Percentiles rank a stretch among this genome's conserved stretches.
Conservation (phyloP, 2,113 vertebrate species). For the Carassius auratus region DNA sequence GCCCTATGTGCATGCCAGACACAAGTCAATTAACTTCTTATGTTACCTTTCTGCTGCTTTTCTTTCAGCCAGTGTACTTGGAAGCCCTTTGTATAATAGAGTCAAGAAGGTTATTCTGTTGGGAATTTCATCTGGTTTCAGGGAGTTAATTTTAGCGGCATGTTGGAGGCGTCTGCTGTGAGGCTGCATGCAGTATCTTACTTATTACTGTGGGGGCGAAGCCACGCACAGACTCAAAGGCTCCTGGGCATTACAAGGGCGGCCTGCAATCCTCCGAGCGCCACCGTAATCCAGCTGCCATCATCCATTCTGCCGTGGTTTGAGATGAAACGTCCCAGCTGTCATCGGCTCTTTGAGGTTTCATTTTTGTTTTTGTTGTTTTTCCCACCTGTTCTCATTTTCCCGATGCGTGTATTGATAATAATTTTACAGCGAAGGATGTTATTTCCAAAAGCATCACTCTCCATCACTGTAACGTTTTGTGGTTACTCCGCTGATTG, state of each 20-base stretch:
- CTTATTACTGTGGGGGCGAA: slow-evolving; percentile 60
- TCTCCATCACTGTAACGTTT: slow-evolving; percentile 62
- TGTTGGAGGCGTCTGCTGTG: slow-evolving; percentile 67
- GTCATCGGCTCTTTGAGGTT: slow-evolving; percentile 26
- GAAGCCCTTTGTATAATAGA: slow-evolving; percentile 80
- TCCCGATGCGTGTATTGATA: slow-evolving; percentile 17
- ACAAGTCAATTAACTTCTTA: slow-evolving; percentile 75
- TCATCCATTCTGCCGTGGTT: slow-evolving; percentile 60
- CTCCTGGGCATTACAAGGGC: slow-evolving; percentile 77
- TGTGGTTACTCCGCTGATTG: slow-evolving; percentile 69
- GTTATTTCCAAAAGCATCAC: slow-evolving; percentile 40
- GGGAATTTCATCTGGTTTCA: slow-evolving; percentile 78
- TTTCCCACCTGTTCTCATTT: slow-evolving; percentile 40
- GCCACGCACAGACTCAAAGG: slow-evolving; percentile 71
- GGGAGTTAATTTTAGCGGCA: slow-evolving; percentile 74
- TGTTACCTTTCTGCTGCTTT: slow-evolving; percentile 61
- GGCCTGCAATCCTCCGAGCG: slow-evolving; percentile 75
- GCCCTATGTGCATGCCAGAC: slow-evolving; percentile 73
- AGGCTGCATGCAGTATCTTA: slow-evolving; percentile 76
- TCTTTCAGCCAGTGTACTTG: slow-evolving; percentile 74
- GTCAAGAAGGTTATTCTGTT: slow-evolving; percentile 78
- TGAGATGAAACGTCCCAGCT: slow-evolving; percentile 41
- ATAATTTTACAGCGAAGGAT: slow-evolving; percentile 55
- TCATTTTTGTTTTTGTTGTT: slow-evolving; percentile 20
- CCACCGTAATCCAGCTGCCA: slow-evolving; percentile 69